A percentile compares a stretch with the other conserved stretches of the same genome.
These are phyloP conservation scores for Pristionchus japonicus DNA, from an alignment of 2,888 invertebrate species.

Conservation along the genomic window DNA sequence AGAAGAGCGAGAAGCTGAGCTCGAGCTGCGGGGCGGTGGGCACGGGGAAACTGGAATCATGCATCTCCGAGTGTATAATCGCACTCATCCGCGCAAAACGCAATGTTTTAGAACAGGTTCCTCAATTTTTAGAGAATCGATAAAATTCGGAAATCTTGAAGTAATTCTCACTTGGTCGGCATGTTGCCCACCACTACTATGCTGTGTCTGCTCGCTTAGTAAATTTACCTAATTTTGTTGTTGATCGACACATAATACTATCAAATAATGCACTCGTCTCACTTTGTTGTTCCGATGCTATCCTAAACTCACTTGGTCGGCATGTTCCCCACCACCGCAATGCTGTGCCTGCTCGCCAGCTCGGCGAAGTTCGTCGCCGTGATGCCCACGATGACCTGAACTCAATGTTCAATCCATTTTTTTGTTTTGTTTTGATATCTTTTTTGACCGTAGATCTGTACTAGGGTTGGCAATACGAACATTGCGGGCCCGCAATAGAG, in stretches of 20 bases:
- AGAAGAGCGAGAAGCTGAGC: slow-evolving; percentile 67
- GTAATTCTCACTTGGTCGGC: slow-evolving; percentile 66
- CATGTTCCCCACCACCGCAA: slow-evolving; percentile 72
- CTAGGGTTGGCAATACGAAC: too few relatives aligned
- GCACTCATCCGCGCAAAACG: background rate
- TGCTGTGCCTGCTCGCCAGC: slow-evolving; percentile 66
- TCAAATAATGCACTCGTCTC: too few relatives aligned
- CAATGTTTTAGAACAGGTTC: background rate
- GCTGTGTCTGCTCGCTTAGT: slow-evolving; percentile 65
- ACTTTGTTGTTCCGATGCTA: too few relatives aligned
- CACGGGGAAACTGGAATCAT: slow-evolving; percentile 68
- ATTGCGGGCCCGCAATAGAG: too few relatives aligned
- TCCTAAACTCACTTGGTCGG: slow-evolving; percentile 68
- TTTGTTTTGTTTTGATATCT: too few relatives aligned
- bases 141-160: too few relatives aligned
- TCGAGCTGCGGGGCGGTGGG: slow-evolving; percentile 71
- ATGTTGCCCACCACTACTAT: slow-evolving; percentile 72
- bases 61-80: too few relatives aligned
- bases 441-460: too few relatives aligned
- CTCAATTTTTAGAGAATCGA: background rate
- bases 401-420: too few relatives aligned
- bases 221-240: too few relatives aligned
- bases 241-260: too few relatives aligned
- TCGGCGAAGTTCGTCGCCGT: slow-evolving; percentile 74
- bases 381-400: slow-evolving; percentile 71